Conservation (phyloP, 2,797 vertebrate species). For the Gila robusta region DNA sequence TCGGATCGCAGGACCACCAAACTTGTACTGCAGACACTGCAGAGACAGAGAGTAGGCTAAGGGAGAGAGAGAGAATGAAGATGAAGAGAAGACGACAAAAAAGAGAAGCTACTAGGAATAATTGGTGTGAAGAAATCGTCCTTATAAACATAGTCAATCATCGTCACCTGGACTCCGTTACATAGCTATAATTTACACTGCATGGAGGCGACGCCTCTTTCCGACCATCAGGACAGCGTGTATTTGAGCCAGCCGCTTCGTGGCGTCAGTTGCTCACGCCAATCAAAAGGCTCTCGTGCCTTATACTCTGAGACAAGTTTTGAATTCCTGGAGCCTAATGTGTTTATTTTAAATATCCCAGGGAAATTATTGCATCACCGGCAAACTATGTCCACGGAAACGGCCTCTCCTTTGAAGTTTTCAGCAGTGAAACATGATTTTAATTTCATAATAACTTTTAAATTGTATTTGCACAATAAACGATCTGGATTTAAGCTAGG, state of each 20-base stretch:
- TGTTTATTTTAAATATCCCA: slow-evolving; percentile 97
- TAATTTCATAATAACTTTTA: slow-evolving; percentile 93
- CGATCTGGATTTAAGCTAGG: slow-evolving; percentile 82
- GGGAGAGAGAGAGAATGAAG: slow-evolving; percentile 60
- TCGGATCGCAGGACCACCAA: slow-evolving; percentile 98
- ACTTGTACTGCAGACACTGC: slow-evolving; percentile 77
- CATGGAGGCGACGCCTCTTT: slow-evolving; percentile 86
- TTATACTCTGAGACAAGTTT: slow-evolving; percentile 89
- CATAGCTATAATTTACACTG: slow-evolving; percentile 92
- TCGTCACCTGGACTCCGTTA: slow-evolving; percentile 92
- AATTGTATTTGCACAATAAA: slow-evolving; percentile 92
- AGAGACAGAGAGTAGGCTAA: slow-evolving; percentile 60
- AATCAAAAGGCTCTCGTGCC: slow-evolving; percentile 82
- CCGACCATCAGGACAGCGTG: slow-evolving; percentile 84
- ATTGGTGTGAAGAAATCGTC: slow-evolving; percentile 95
- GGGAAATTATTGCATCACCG: slow-evolving; percentile 93
- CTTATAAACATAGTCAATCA: slow-evolving; percentile 97
- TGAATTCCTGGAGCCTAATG: slow-evolving; percentile 91
- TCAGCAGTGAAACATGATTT: slow-evolving; percentile 86
- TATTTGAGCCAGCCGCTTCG: slow-evolving; percentile 75
- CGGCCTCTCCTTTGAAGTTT: slow-evolving; percentile 82
- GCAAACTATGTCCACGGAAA: slow-evolving; percentile 83
- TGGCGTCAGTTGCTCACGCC: slow-evolving; percentile 81
- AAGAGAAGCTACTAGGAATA: slow-evolving; percentile 85
- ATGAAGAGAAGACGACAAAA: slow-evolving; percentile 1